Percentiles rank a stretch among this genome's conserved stretches.
Evolutionary conservation across 35 echinoderm and acorn worm species (phyloP).

Genomic region (Apostichopus californicus): DNA sequence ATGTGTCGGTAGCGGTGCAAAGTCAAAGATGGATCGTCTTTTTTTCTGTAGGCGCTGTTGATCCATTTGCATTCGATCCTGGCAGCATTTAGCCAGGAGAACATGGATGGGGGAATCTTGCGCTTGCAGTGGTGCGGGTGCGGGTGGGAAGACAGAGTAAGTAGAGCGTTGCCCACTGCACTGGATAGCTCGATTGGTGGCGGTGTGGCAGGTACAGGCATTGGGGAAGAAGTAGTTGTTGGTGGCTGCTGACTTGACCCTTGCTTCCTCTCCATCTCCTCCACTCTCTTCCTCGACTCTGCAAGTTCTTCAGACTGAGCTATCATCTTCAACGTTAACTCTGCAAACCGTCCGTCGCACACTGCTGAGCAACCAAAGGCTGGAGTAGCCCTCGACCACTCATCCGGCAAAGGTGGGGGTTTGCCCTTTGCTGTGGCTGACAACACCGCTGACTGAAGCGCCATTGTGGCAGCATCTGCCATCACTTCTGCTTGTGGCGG

Average conservation of each 20-base stretch:
- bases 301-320: not conserved
- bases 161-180: not conserved
- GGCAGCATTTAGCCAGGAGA: no score
- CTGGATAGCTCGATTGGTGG: not conserved
- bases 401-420: not conserved
- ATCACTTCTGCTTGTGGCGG: not conserved
- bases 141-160: no score
- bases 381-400: not conserved
- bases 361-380: conserved; percentile 4
- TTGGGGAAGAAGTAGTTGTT: not conserved
- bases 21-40: no score
- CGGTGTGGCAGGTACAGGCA: not conserved
- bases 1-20: no score
- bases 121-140: no score
- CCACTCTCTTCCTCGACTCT: not conserved
- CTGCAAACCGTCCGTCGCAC: not conserved
- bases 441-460: not conserved
- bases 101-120: no score
- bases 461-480: conserved; percentile 4
- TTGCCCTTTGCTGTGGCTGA: not conserved
- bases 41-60: no score
- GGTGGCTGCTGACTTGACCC: no score
- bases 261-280: not conserved
- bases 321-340: not conserved
- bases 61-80: no score